Evolutionary conservation across 2,113 vertebrate genomes (phyloP), one percentile per base, ranked within the genome.

Genomic region (Aptenodytes patagonicus): DNA sequence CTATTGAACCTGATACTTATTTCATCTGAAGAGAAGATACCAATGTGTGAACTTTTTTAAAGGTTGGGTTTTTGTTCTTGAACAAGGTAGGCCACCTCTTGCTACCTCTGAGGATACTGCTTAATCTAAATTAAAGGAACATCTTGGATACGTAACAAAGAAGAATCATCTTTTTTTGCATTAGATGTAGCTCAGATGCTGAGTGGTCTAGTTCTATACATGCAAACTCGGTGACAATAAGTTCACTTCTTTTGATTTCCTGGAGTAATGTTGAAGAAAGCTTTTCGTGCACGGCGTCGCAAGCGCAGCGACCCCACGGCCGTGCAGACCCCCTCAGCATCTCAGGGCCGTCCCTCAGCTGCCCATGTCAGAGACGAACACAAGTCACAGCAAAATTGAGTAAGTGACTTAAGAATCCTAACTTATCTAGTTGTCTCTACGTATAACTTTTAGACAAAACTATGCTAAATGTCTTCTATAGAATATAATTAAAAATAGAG

Each of bases 201-300:
- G 9, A 36, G 29, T 2, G 6, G 21, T 25, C 26, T 28, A 6
- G 24, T 24, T 46, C 36, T 34, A 4, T 6, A 20, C 12, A 1
- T 2, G 26, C 31, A 49, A 28, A 55, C 36, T 9, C 1, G 0
- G 52, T 14, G 42, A 32, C 13, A 29, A 3, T 17, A 17, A 14
- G 15, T 38, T 32, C 29, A 9, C 24, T 51, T 31, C 31, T 62
- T n/a, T n/a, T 17, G 15, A 6, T 51, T 29, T 64, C 44, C 38
- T 17, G 47, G 52, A 2, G 34, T 19, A 2, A 20, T 1, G 19
- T 7, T 58, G 51, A 52, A 54, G 60, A 21, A 31, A 13, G 13
- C 12, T 65, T 21, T n/a, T n/a, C 1, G 1, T 12, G 25, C 15
- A 2, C 3, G 3, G 55, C 2, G 0, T 10, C 17, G 1, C 40